A percentile compares a stretch with the other conserved stretches of the same genome.
Evolutionary conservation across 2,888 invertebrate species (phyloP).

Genomic region (Biston stratarius): DNA sequence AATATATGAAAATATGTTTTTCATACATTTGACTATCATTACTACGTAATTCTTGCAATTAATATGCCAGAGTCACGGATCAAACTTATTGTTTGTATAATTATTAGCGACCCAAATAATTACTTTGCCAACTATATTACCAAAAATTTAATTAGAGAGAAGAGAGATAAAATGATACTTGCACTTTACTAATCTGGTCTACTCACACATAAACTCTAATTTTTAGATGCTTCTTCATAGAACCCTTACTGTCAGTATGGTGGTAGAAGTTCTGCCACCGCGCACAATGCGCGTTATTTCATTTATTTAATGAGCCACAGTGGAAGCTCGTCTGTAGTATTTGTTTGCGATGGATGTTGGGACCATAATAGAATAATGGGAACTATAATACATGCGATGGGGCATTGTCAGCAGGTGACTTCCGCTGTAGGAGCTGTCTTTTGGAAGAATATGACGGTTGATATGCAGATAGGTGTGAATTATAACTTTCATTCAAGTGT

Average conservation of each 20-base stretch:
- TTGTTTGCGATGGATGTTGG: conserved; percentile 34
- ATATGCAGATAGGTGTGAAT: not conserved
- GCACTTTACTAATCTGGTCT: too few relatives aligned
- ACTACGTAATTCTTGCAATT: too few relatives aligned
- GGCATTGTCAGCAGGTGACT: conserved; percentile 27
- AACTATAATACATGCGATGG: conserved; percentile 15
- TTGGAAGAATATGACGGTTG: too few relatives aligned
- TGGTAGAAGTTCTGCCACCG: conserved; percentile 26
- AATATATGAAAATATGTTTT: too few relatives aligned
- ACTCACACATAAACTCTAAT: too few relatives aligned
- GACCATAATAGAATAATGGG: conserved; percentile 32
- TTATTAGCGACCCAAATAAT: too few relatives aligned
- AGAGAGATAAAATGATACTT: too few relatives aligned
- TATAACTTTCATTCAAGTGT: not conserved
- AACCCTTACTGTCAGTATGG: conserved; percentile 9
- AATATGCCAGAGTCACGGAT: too few relatives aligned
- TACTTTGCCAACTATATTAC: too few relatives aligned
- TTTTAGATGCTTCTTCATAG: not conserved
- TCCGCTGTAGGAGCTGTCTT: not conserved
- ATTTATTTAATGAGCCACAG: conserved; percentile 57
- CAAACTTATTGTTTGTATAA: too few relatives aligned
- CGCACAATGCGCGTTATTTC: conserved; percentile 59
- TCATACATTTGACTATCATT: too few relatives aligned
- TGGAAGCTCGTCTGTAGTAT: conserved; percentile 41
- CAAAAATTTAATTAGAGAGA: too few relatives aligned